Base-by-base conservation (phyloP, 2,797 vertebrate species). In the Cephalopachus bancanus region DNA sequence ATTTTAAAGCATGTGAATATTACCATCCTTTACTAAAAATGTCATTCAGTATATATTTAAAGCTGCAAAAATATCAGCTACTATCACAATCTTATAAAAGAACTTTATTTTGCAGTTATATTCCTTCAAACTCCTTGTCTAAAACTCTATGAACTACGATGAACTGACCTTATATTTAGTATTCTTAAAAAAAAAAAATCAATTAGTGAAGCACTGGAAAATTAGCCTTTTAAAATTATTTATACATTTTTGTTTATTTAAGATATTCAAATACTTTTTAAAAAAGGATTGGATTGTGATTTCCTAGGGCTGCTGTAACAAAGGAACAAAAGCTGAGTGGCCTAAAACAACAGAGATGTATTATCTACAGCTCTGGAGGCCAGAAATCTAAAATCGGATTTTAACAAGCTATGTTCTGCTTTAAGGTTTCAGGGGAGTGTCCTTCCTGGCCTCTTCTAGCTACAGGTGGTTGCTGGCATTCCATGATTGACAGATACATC, bases 371-470 rank as follows among this genome's bases (percentile, higher is more conserved):
- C 5, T 44, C 6, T 4, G 8, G 37, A 59, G 51, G 17, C 10
- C 57, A 22, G 74, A 78, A 20, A 51, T 67, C 71, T 10, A 33
- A 53, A 89, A 7, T 3, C 4, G 37, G 17, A 9, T 16, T 30
- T 59, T 55, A 49, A 1, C 24, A 74, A 57, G 37, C 16, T 0
- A 0, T 9, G 59, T 33, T 59, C 8, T 72, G 16, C 28, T 0
- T 20, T 26, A 8, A 10, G 28, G 62, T 0, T 0, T 10, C 6
- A 8, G 1, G 22, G 4, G 44, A 55, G 5, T 12, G 0, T 44
- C 14, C 14, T 7, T 14, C 22, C 3, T 15, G 8, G 1, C 20
- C 30, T n/a, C 12, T 24, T 72, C 37, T 28, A n/a, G 65, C 37
- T n/a, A 59, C 2, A 0, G n/a, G 28, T 30, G 7, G 17, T 64